Evolutionary conservation across 2,113 vertebrate species (phyloP).

Genomic region (Dasyornis broadbenti): DNA sequence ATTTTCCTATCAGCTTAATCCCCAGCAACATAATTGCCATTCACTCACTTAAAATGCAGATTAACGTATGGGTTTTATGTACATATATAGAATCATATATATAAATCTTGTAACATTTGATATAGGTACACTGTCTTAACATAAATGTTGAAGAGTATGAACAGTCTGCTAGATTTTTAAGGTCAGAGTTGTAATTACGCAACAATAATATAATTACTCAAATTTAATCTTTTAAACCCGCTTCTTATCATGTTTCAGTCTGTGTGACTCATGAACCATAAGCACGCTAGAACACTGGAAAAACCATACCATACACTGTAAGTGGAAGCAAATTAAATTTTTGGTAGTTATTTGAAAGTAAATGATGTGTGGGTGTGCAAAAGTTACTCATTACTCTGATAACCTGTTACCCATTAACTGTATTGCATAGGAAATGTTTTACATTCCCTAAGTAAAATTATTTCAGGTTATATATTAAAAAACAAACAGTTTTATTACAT

Average conservation of each 20-base stretch:
- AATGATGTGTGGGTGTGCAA: background rate
- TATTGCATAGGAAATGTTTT: background rate
- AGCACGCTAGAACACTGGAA: background rate
- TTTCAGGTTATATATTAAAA: background rate
- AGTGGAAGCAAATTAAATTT: slow-evolving; percentile 9
- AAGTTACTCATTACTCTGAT: background rate
- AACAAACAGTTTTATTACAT: background rate
- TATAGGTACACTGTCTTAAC: background rate
- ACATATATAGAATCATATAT: background rate
- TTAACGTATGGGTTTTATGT: background rate
- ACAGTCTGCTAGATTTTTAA: slow-evolving; percentile 10
- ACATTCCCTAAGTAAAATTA: background rate
- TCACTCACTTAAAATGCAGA: background rate
- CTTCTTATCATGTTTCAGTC: background rate
- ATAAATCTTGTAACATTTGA: background rate
- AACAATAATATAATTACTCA: slow-evolving; percentile 27
- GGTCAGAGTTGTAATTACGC: slow-evolving; percentile 29
- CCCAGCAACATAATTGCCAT: background rate
- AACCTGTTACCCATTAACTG: background rate
- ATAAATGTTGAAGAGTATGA: background rate
- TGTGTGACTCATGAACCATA: background rate
- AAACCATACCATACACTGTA: background rate
- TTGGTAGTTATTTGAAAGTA: background rate
- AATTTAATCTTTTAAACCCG: slow-evolving; percentile 18
- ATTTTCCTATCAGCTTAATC: background rate